These are phyloP conservation scores for Takifugu ocellatus DNA, from an alignment of 2,797 vertebrate species.

Conservation along the genomic window DNA sequence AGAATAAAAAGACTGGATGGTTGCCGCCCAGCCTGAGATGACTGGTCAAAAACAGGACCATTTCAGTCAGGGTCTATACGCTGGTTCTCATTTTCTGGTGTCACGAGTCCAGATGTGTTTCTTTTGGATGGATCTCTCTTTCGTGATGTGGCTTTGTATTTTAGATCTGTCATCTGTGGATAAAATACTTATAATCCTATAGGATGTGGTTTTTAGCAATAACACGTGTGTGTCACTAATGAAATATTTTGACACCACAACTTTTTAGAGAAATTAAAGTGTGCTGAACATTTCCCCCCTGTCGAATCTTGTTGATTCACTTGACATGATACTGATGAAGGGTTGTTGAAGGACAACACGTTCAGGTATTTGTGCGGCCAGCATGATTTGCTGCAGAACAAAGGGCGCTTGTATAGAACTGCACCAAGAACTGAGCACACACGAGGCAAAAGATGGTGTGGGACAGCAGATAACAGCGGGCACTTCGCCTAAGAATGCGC, in stretches of 20 bases:
- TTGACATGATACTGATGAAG: too few species aligned
- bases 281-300: not conserved
- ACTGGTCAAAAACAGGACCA: not conserved
- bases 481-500: too few species aligned
- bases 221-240: not conserved
- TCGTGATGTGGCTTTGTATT: not conserved
- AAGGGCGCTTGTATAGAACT: too few species aligned
- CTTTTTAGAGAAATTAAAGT: not conserved
- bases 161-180: not conserved
- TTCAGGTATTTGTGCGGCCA: too few species aligned
- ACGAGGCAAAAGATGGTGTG: too few species aligned
- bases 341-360: too few species aligned
- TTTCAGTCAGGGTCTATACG: conserved; percentile 3
- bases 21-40: not conserved
- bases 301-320: too few species aligned
- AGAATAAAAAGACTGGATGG: conserved; percentile 24
- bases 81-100: not conserved
- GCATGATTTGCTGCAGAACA: too few species aligned
- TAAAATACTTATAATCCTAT: not conserved
- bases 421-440: too few species aligned
- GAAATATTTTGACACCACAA: not conserved
- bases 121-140: not conserved
- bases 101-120: conserved; percentile 5
- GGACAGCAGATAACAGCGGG: too few species aligned
- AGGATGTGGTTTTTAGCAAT: not conserved